A percentile compares a stretch with the other conserved stretches of the same genome.
Evolutionary conservation across 37 sponge, comb jelly and placozoan species (phyloP).

Genomic region (Tethya wilhelma): DNA sequence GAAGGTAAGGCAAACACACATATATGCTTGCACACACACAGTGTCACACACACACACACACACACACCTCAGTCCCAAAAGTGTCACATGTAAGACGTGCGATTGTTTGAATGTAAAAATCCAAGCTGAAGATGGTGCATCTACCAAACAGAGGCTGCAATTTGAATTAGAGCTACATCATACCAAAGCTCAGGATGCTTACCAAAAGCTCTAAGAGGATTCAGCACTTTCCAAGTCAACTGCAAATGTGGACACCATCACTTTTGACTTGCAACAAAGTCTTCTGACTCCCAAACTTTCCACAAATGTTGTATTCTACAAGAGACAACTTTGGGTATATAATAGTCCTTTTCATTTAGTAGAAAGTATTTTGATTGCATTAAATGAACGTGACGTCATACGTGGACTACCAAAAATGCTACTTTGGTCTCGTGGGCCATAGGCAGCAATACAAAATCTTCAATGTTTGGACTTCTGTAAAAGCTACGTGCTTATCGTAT

Average conservation of each 20-base stretch:
- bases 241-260: not conserved
- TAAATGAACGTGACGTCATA: no score
- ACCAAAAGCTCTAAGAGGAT: slow-evolving; percentile 31
- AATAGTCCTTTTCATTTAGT: no score
- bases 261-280: slow-evolving; percentile 12
- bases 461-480: no score
- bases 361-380: no score
- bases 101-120: slow-evolving; percentile 13
- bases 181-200: slow-evolving; percentile 14
- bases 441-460: no score
- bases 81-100: slow-evolving; percentile 37
- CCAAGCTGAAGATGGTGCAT: slow-evolving; percentile 10
- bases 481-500: no score
- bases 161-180: slow-evolving; percentile 3
- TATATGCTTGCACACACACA: not conserved
- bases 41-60: not conserved
- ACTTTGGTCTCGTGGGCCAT: no score
- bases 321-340: no score
- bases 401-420: no score
- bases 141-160: not conserved
- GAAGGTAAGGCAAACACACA: no score
- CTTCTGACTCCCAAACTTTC: slow-evolving; percentile 26
- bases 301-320: no score
- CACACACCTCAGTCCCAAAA: no score
- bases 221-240: slow-evolving; percentile 5